Conservation (phyloP, 2,888 invertebrate genomes). For the Amiota communis region DNA sequence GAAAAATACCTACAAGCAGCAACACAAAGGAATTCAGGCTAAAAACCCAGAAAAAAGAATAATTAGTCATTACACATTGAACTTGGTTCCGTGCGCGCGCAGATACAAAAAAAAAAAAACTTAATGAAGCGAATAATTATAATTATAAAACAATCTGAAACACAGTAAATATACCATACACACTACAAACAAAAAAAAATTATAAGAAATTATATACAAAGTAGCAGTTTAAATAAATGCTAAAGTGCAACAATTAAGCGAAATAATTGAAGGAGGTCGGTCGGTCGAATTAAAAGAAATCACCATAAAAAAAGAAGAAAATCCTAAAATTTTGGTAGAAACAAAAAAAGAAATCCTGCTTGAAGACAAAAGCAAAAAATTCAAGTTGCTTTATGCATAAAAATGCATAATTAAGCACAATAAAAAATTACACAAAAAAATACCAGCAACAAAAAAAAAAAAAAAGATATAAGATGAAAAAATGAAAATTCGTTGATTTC, state of each 20-base stretch:
- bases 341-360: slow-evolving; percentile 32
- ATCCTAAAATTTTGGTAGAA: slow-evolving; percentile 39
- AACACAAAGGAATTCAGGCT: slow-evolving; percentile 37
- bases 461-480: slow-evolving; percentile 4
- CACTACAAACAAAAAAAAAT: neutral
- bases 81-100: slow-evolving; percentile 43
- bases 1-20: slow-evolving; percentile 12
- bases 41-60: slow-evolving; percentile 43
- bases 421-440: slow-evolving; percentile 34
- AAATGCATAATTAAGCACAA: slow-evolving; percentile 36
- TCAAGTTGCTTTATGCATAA: slow-evolving; percentile 8
- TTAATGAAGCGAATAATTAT: slow-evolving; percentile 58
- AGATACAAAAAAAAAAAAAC: slow-evolving; percentile 31
- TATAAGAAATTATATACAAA: neutral
- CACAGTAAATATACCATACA: slow-evolving; percentile 2
- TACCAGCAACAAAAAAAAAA: slow-evolving; percentile 14
- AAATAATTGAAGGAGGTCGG: slow-evolving; percentile 25
- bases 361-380: neutral
- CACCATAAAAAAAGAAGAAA: slow-evolving; percentile 42
- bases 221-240: slow-evolving; percentile 50
- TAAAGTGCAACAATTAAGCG: slow-evolving; percentile 60
- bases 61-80: slow-evolving; percentile 56
- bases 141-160: slow-evolving; percentile 66
- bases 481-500: neutral
- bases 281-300: slow-evolving; percentile 17